phyloP scores from a whole-genome alignment of 2,113 vertebrate genomes.

The Phyllostomus hastatus region DNA sequence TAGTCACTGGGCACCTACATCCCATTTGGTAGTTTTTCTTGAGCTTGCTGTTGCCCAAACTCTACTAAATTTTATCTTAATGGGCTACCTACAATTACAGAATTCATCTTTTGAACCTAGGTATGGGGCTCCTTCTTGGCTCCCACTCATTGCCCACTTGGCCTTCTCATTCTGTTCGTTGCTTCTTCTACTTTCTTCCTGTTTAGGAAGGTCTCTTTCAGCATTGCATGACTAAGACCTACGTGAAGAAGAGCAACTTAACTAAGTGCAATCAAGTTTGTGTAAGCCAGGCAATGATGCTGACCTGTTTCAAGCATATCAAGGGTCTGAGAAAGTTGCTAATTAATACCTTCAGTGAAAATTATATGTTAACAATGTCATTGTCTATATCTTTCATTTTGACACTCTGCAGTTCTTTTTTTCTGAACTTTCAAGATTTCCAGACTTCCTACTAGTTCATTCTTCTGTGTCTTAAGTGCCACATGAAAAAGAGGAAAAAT shows the following conservation, averaged over 20 bases:
- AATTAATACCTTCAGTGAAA: constrained; percentile 46
- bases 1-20: background rate
- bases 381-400: constrained; percentile 7
- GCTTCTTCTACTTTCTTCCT: background rate
- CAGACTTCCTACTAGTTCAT: background rate
- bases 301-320: constrained; percentile 27
- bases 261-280: constrained; percentile 7
- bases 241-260: background rate
- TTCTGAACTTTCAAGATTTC: constrained; percentile 44
- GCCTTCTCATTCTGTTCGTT: background rate
- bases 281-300: background rate
- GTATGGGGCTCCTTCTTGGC: background rate
- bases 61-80: constrained; percentile 25
- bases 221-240: background rate
- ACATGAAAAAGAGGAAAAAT: constrained; percentile 13
- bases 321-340: background rate
- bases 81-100: background rate
- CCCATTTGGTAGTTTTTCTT: background rate
- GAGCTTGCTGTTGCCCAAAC: background rate
- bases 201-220: background rate
- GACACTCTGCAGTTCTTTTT: background rate
- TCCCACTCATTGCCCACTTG: background rate
- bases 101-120: constrained; percentile 27
- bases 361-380: background rate
- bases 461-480: constrained; percentile 28